Evolutionary conservation across 1,140 invertebrate genomes (phyloP).

Genomic region (Aphelinus certus): DNA sequence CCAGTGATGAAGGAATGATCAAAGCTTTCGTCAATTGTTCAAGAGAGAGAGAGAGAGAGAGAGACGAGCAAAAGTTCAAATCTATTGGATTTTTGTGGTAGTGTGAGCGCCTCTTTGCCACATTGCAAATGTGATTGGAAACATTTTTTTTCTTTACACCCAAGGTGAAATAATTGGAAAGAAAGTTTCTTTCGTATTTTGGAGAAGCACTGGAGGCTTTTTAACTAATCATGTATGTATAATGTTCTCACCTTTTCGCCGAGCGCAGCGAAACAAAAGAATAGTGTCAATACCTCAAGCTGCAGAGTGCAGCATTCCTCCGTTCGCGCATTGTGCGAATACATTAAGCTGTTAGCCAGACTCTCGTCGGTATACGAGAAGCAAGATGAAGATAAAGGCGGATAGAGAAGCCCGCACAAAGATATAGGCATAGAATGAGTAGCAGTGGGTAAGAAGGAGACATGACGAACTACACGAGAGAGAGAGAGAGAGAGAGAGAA

Average conservation of each 20-base stretch:
- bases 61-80: too few species aligned
- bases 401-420: neutral
- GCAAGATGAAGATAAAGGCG: neutral
- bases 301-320: neutral
- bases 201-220: too few species aligned
- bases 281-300: neutral
- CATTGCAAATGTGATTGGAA: too few species aligned
- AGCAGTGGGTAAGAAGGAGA: neutral
- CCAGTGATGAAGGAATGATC: too few species aligned
- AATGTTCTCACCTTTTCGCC: neutral
- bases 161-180: too few species aligned
- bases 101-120: too few species aligned
- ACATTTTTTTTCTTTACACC: too few species aligned
- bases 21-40: too few species aligned
- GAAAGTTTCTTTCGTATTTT: too few species aligned
- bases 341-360: conserved; percentile 15
- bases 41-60: too few species aligned
- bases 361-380: conserved; percentile 5
- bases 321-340: neutral
- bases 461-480: neutral
- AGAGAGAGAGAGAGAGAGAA: neutral
- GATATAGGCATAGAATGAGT: neutral
- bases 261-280: conserved; percentile 1
- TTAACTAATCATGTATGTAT: too few species aligned
- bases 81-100: too few species aligned